These are phyloP conservation scores for Cheilosia vulpina DNA, from an alignment of 2,888 invertebrate genomes.

Conservation along the genomic window DNA sequence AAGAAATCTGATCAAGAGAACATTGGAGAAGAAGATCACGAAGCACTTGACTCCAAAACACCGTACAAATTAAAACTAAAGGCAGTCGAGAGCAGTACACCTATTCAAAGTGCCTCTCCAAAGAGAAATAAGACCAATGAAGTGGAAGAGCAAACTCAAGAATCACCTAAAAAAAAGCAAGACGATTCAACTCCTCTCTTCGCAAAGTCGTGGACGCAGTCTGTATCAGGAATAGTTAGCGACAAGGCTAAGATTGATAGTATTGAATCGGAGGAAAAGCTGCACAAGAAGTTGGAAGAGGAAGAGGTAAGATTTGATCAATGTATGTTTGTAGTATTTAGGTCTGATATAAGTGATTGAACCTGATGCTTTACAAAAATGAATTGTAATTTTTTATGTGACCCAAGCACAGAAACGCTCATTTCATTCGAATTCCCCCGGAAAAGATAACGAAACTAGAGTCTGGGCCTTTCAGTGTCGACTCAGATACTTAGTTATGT, in stretches of 20 bases:
- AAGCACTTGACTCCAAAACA: conserved; percentile 32
- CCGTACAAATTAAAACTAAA: conserved; percentile 65
- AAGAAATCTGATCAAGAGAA: conserved; percentile 24
- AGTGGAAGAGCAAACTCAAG: neutral
- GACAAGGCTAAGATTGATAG: conserved; percentile 75
- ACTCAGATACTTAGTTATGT: no score
- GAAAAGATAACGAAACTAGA: no score
- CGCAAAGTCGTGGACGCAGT: conserved; percentile 76
- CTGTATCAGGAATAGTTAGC: conserved; percentile 67
- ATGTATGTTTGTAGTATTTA: no score
- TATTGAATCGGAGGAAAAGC: conserved; percentile 43
- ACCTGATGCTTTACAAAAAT: no score
- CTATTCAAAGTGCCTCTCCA: conserved; percentile 41
- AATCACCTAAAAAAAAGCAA: conserved; percentile 76
- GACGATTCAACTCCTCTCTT: conserved; percentile 87
- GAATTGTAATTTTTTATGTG: no score
- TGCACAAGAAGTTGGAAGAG: conserved; percentile 53
- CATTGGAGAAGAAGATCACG: conserved; percentile 22
- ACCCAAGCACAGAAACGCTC: no score
- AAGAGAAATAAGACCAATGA: conserved; percentile 18
- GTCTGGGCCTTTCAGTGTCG: no score
- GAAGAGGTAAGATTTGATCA: conserved; percentile 13
- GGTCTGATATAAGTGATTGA: no score
- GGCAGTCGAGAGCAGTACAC: conserved; percentile 56
- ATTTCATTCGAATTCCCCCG: no score